Evolutionary conservation across 2,888 invertebrate genomes (phyloP).

Genomic region (Tenthredo notha): DNA sequence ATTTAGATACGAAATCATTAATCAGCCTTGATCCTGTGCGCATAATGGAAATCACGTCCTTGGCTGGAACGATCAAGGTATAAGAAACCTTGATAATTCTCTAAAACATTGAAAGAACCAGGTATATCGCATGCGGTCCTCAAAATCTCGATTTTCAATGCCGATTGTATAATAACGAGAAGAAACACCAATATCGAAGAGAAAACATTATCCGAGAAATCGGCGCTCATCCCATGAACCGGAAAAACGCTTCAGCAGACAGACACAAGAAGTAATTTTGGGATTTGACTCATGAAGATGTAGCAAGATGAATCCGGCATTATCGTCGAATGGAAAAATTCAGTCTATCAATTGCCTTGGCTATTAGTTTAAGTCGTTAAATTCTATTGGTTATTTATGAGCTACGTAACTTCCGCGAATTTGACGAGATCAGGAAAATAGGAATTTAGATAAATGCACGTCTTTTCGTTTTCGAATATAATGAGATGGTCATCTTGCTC

Average conservation of each 20-base stretch:
- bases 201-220: not conserved
- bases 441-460: too few relatives aligned
- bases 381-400: not conserved
- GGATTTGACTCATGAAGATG: not conserved
- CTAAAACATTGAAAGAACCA: not conserved
- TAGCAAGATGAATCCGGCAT: not conserved
- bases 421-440: too few relatives aligned
- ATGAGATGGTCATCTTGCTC: too few relatives aligned
- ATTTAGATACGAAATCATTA: not conserved
- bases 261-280: not conserved
- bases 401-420: too few relatives aligned
- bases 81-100: not conserved
- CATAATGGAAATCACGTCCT: not conserved
- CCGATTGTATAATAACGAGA: not conserved
- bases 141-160: not conserved
- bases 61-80: not conserved
- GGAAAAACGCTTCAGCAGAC: not conserved
- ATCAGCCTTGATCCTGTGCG: not conserved
- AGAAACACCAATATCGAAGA: not conserved
- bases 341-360: not conserved
- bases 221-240: not conserved
- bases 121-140: too few relatives aligned
- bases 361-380: not conserved
- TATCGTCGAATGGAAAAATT: not conserved
- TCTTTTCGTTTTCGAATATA: too few relatives aligned